These are phyloP conservation scores for Odiellus spinosus DNA, from an alignment of 2,888 invertebrate species.

Conservation along the genomic window DNA sequence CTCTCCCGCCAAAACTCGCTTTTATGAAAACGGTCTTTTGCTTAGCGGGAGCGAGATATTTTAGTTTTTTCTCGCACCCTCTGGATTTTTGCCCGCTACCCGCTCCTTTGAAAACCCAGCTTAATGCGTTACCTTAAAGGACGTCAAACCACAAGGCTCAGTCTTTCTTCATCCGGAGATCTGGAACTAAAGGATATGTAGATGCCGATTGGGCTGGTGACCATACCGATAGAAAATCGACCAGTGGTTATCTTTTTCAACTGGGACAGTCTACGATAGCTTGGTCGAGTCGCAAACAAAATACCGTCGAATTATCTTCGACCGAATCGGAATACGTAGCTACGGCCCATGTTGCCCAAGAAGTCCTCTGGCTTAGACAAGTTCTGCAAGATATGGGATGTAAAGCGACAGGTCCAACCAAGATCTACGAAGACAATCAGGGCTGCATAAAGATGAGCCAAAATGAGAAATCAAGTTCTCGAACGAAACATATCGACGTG, in stretches of 20 bases:
- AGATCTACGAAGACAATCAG: not conserved
- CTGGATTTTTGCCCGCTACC: too few relatives aligned
- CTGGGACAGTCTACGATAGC: not conserved
- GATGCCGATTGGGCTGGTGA: slow-evolving; percentile 17
- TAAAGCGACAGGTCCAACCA: too few relatives aligned
- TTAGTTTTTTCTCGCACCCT: too few relatives aligned
- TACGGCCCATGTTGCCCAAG: slow-evolving; percentile 12
- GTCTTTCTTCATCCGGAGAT: not conserved
- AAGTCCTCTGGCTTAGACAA: slow-evolving; percentile 6
- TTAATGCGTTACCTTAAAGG: not conserved
- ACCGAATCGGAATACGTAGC: slow-evolving; percentile 20
- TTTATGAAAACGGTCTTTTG: too few relatives aligned
- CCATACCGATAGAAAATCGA: slow-evolving; percentile 10
- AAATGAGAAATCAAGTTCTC: not conserved
- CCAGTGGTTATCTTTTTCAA: slow-evolving; percentile 14
- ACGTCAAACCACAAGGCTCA: not conserved
- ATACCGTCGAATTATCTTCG: slow-evolving; percentile 17
- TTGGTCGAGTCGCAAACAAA: slow-evolving; percentile 13
- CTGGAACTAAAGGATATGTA: slow-evolving; percentile 3
- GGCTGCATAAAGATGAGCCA: not conserved
- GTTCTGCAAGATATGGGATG: slow-evolving; percentile 5
- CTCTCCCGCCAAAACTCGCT: too few relatives aligned
- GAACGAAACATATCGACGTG: slow-evolving; percentile 5
- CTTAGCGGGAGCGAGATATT: too few relatives aligned
- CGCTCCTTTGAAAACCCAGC: too few relatives aligned